Evolutionary conservation across 2,888 invertebrate species (phyloP).

Genomic region (Bombylius major): DNA sequence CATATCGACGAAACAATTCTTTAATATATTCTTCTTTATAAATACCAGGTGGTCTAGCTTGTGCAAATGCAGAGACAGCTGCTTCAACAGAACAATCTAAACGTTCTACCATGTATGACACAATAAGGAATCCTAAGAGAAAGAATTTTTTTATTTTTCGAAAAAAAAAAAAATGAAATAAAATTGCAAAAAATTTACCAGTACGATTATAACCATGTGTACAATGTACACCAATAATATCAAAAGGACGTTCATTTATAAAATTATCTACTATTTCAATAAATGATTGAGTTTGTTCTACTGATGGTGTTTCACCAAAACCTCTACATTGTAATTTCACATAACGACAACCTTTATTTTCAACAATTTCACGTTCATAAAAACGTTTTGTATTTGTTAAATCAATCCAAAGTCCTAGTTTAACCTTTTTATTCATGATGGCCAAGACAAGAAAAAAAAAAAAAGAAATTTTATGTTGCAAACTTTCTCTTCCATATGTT

Average conservation of each 20-base stretch:
- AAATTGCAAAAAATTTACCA: conserved; percentile 29
- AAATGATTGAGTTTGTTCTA: conserved; percentile 74
- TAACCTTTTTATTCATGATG: conserved; percentile 42
- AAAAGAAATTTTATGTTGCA: not conserved
- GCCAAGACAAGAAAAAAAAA: conserved; percentile 16
- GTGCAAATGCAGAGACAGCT: conserved; percentile 65
- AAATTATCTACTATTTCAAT: conserved; percentile 68
- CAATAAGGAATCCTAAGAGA: conserved; percentile 63
- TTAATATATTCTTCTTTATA: conserved; percentile 93
- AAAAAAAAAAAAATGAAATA: not conserved
- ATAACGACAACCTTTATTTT: conserved; percentile 64
- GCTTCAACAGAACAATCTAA: conserved; percentile 74
- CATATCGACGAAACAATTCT: conserved; percentile 74
- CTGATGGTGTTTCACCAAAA: conserved; percentile 82
- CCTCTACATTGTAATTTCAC: conserved; percentile 82
- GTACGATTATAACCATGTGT: conserved; percentile 98
- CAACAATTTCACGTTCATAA: conserved; percentile 73
- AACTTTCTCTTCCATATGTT: not conserved
- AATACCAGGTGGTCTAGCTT: conserved; percentile 75
- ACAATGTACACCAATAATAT: conserved; percentile 66
- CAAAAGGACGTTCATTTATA: conserved; percentile 63
- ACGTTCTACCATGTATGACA: conserved; percentile 78
- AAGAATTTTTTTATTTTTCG: not conserved
- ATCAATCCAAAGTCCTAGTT: conserved; percentile 92
- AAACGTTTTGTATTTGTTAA: conserved; percentile 90